Evolutionary conservation across 2,797 vertebrate genomes (phyloP).

Genomic region (Xenentodon cancila): DNA sequence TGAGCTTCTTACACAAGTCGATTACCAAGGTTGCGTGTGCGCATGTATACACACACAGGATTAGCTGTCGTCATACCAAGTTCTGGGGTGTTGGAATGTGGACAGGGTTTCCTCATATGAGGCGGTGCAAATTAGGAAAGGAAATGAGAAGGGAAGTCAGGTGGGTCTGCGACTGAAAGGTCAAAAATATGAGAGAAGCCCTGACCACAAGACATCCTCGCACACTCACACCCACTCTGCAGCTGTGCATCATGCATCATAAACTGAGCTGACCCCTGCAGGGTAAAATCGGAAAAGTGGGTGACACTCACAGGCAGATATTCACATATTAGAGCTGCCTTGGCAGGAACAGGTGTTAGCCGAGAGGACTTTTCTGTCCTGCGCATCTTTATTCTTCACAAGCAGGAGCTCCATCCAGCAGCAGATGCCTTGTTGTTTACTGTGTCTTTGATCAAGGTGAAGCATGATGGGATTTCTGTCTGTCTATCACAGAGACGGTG

Average conservation of each 20-base stretch:
- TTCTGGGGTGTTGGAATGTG: conserved; percentile 35
- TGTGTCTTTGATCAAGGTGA: too few species aligned
- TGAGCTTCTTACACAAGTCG: conserved; percentile 74
- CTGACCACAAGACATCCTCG: not conserved
- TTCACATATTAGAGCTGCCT: too few species aligned
- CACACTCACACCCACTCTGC: conserved; percentile 7
- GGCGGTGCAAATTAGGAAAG: conserved; percentile 33
- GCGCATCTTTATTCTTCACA: too few species aligned
- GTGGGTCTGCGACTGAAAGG: conserved; percentile 37
- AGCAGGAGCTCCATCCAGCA: too few species aligned
- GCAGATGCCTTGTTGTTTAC: too few species aligned
- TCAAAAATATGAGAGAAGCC: conserved; percentile 42
- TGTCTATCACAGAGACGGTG: too few species aligned
- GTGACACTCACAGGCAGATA: too few species aligned
- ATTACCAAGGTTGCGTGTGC: conserved; percentile 26
- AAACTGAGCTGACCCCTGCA: not conserved
- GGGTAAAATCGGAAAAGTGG: conserved; percentile 13
- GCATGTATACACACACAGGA: conserved; percentile 34
- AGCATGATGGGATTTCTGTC: too few species aligned
- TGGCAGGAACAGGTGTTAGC: too few species aligned
- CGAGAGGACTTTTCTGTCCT: too few species aligned
- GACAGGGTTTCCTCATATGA: conserved; percentile 49
- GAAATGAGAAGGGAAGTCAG: conserved; percentile 40
- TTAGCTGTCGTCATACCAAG: conserved; percentile 67
- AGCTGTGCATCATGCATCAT: conserved; percentile 52